Conservation (phyloP, 1,140 invertebrate genomes). For the Dreissena rostriformis region DNA sequence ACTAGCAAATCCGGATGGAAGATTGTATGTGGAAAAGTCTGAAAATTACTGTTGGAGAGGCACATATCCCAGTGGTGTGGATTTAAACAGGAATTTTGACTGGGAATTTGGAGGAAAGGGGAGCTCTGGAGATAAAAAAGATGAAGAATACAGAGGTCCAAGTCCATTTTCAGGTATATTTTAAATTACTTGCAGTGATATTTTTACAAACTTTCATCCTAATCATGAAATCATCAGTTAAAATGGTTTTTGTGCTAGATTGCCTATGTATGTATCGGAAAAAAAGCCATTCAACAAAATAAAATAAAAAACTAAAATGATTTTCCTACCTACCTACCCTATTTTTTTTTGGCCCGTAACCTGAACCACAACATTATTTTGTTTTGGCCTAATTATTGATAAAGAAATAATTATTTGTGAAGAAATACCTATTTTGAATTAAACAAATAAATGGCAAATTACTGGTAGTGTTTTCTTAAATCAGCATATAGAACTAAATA, state of each 20-base stretch:
- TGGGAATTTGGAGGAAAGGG: conserved; percentile 78
- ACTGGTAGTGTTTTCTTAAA: too few species aligned
- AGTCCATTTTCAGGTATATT: conserved; percentile 75
- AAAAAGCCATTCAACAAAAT: too few species aligned
- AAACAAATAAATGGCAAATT: too few species aligned
- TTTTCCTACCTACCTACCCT: too few species aligned
- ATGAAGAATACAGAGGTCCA: conserved; percentile 77
- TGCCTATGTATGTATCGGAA: not conserved
- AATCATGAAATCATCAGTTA: not conserved
- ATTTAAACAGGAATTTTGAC: conserved; percentile 79
- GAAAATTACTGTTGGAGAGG: conserved; percentile 79
- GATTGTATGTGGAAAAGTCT: conserved; percentile 69
- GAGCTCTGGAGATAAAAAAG: conserved; percentile 70
- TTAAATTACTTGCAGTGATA: not conserved
- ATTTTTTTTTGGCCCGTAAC: too few species aligned
- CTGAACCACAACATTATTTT: too few species aligned
- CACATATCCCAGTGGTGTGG: conserved; percentile 72
- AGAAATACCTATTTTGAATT: too few species aligned
- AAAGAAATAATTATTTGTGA: too few species aligned
- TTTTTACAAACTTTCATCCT: conserved; percentile 10
- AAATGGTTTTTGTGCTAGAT: too few species aligned
- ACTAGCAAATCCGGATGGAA: conserved; percentile 78
- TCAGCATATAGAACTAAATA: too few species aligned
- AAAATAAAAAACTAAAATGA: too few species aligned
- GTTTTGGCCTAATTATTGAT: not conserved